Evolutionary conservation across 92 coral and sea anemone genomes (phyloP), one percentile per base, ranked within the genome.

Genomic region (Muricea muricata): DNA sequence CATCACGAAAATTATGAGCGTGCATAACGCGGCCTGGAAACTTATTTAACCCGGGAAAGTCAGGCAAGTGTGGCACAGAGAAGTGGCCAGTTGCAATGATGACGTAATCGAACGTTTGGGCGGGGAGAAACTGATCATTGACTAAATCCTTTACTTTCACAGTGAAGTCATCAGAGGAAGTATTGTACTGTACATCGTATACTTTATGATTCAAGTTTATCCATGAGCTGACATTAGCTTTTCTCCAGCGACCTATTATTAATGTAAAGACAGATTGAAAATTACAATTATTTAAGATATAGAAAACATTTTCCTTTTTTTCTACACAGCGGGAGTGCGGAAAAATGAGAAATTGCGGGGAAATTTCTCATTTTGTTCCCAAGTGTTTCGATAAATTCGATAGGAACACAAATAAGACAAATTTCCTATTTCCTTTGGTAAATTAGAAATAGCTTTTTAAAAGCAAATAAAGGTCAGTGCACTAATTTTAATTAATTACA

Each of bases 81-180:
- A 66, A 88, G 81, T 88, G 89, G 9, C 91, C 91, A 29, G 73
- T 52, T 2, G 89, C 89, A 46, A 85, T 84, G 15, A 84, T 78
- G 50, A 88, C 50, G 74, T 84, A 78, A 61, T 88, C 91, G 60
- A 84, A 88, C 20, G 35, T 77, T 78, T 88, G 25, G 13, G 67
- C 73, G n/a, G 90, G 88, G 11, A 88, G 85, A 52, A 33, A 88
- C 52, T 34, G 35, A 73, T 88, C 82, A 72, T 77, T 84, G 1
- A 61, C 46, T 67, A 75, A 46, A 76, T 77, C 80, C 41, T 84
- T 88, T 39, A 85, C 91, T 24, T 39, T 60, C 21, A 88, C 91
- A 18, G 89, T 63, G 34, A 88, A 88, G 47, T 78, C 80, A 60
- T 88, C 91, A 29, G 85, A 65, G 17, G 39, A 8, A 30, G 41